A percentile compares a stretch with the other conserved stretches of the same genome.
Conservation (phyloP, 2,797 vertebrate genomes). For the Vespertilio murinus region DNA sequence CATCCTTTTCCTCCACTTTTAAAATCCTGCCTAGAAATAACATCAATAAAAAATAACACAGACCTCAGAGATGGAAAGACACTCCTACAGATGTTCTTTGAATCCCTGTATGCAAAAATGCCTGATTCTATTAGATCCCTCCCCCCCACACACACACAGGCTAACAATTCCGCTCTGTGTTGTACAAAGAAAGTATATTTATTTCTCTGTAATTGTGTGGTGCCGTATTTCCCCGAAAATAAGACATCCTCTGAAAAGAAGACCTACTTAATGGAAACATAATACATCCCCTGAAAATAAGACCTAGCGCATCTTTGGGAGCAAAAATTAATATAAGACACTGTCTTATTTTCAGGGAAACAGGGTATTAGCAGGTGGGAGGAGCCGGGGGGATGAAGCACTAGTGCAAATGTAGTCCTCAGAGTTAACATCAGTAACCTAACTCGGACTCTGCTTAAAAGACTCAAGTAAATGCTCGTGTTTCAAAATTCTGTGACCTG, state of each 20-base stretch:
- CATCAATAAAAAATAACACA: background rate
- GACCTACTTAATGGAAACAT: too few relatives aligned
- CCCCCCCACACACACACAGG: background rate
- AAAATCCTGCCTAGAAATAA: conserved; percentile 23
- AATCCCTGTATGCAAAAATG: background rate
- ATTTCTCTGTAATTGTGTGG: conserved; percentile 25
- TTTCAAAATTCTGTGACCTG: background rate
- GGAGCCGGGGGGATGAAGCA: background rate
- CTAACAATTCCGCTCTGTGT: background rate
- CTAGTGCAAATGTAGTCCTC: background rate
- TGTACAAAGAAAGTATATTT: background rate
- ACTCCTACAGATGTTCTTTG: background rate
- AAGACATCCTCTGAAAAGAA: too few relatives aligned
- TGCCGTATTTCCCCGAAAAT: too few relatives aligned
- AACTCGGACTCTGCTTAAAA: background rate
- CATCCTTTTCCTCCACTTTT: background rate
- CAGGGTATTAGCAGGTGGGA: background rate
- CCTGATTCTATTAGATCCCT: background rate
- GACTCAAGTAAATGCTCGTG: background rate
- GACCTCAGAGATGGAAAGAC: background rate
- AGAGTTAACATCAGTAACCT: background rate
- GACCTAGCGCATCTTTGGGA: too few relatives aligned
- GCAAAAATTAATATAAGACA: too few relatives aligned
- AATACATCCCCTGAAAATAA: too few relatives aligned
- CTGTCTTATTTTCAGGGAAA: too few relatives aligned